phyloP scores from a whole-genome alignment of 1,140 invertebrate genomes.

The Drosophila tropicalis region DNA sequence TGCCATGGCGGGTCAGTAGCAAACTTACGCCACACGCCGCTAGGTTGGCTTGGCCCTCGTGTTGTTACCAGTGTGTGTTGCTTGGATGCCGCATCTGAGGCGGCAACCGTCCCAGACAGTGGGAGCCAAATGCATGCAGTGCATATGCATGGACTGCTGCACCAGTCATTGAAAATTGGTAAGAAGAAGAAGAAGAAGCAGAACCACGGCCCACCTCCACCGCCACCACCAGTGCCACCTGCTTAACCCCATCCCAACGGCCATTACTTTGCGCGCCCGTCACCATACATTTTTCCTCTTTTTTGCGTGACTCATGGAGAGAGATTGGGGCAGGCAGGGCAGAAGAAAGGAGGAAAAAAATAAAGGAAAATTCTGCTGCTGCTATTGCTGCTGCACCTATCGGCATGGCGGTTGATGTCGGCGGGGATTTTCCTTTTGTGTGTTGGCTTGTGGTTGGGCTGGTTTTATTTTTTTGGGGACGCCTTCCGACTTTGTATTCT shows the following conservation, averaged over 20 bases:
- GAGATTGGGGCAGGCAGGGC: neutral
- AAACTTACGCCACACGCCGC: conserved; percentile 75
- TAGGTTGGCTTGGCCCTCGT: conserved; percentile 71
- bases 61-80: conserved; percentile 25
- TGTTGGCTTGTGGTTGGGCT: conserved; percentile 20
- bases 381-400: conserved; percentile 3
- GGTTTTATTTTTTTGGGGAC: neutral
- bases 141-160: conserved; percentile 38
- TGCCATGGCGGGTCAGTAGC: conserved; percentile 58
- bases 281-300: conserved; percentile 21
- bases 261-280: neutral
- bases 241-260: neutral
- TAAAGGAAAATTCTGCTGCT: neutral
- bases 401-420: conserved; percentile 4
- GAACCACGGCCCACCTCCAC: neutral
- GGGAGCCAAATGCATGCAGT: conserved; percentile 28
- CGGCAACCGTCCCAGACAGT: conserved; percentile 56
- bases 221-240: conserved; percentile 11
- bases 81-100: conserved; percentile 34
- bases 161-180: conserved; percentile 34
- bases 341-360: conserved; percentile 13
- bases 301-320: neutral
- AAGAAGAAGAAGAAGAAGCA: conserved; percentile 13
- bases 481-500: conserved; percentile 64
- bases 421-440: conserved; percentile 52